Evolutionary conservation across 2,888 invertebrate genomes (phyloP).

Genomic region (Ellobium chinense): DNA sequence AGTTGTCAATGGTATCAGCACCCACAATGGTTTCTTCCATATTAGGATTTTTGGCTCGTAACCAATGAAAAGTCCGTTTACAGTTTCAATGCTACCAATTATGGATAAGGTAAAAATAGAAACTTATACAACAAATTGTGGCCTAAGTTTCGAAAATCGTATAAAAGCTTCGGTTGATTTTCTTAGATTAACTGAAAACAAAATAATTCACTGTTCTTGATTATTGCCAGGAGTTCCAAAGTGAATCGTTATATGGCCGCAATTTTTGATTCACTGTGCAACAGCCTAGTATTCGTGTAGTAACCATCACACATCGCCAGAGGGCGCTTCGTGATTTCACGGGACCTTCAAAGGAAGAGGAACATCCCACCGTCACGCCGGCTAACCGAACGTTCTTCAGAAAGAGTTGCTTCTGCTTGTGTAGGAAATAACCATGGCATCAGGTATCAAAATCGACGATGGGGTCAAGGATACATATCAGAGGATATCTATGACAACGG

Average conservation of each 20-base stretch:
- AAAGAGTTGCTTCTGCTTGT: not conserved
- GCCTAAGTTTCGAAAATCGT: slow-evolving; percentile 26
- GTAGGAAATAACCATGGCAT: slow-evolving; percentile 16
- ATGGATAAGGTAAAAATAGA: slow-evolving; percentile 36
- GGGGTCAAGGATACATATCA: not conserved
- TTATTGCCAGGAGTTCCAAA: no score
- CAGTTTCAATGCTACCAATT: slow-evolving; percentile 11
- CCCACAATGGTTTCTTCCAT: slow-evolving; percentile 21
- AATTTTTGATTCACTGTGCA: no score
- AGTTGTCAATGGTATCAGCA: not conserved
- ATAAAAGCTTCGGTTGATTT: slow-evolving; percentile 2
- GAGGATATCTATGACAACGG: not conserved
- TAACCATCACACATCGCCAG: no score
- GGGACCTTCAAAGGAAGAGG: slow-evolving; percentile 39
- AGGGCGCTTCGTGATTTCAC: slow-evolving; percentile 2
- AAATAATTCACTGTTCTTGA: no score
- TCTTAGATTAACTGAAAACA: no score
- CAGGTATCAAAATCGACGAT: slow-evolving; percentile 37
- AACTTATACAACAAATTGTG: not conserved
- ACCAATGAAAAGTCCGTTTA: slow-evolving; percentile 35
- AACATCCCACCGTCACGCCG: slow-evolving; percentile 36
- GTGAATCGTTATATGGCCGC: no score
- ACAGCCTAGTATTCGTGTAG: no score
- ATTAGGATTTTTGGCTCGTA: slow-evolving; percentile 9
- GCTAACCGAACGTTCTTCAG: not conserved